These are phyloP conservation scores for Salpingus planirostris DNA, from an alignment of 2,888 invertebrate species.

Conservation along the genomic window DNA sequence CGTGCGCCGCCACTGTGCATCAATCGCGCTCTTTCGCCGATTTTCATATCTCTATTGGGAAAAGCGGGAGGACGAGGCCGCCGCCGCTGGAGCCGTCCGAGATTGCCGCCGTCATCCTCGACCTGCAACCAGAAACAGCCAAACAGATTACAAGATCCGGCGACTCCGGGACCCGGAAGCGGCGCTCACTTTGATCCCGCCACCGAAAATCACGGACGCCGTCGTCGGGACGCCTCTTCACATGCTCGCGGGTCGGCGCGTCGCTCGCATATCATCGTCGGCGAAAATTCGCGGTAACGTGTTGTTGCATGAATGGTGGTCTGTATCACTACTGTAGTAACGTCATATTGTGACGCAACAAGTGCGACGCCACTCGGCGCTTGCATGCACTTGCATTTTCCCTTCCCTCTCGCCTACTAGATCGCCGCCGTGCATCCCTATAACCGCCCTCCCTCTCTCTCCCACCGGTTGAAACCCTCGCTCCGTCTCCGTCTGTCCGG, in stretches of 20 bases:
- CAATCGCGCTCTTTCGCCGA: too few species aligned
- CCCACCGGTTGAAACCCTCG: conserved; percentile 10
- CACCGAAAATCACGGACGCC: conserved; percentile 2
- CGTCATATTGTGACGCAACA: conserved; percentile 44
- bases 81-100: conserved; percentile 3
- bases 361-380: conserved; percentile 45
- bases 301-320: conserved; percentile 36
- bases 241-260: conserved; percentile 27
- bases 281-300: conserved; percentile 32
- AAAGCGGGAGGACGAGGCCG: too few species aligned
- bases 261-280: conserved; percentile 22
- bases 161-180: too few species aligned
- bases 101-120: not conserved
- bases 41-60: too few species aligned
- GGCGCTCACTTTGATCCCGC: conserved; percentile 21
- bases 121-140: not conserved
- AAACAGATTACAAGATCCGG: too few species aligned
- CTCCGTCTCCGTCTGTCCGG: conserved; percentile 16
- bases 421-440: conserved; percentile 32
- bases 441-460: conserved; percentile 28
- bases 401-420: conserved; percentile 32
- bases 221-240: not conserved
- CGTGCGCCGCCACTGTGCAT: too few species aligned
- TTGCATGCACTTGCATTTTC: conserved; percentile 44
- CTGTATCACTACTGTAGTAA: conserved; percentile 38